phyloP scores from a whole-genome alignment of 2,113 vertebrate species.

The Pampusana beccarii region DNA sequence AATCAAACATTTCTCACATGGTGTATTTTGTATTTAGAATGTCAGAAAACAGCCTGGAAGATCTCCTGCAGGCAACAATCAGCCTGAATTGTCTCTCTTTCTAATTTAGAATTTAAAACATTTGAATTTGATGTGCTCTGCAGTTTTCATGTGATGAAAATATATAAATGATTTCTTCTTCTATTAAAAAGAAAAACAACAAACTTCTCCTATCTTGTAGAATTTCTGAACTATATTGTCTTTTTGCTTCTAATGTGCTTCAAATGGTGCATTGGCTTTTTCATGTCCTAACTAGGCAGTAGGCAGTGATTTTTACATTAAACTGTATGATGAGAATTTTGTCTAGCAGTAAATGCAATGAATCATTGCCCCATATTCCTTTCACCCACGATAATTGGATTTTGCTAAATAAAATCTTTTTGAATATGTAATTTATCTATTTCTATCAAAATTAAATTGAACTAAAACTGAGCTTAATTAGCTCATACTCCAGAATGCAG shows the following conservation, averaged over 20 bases:
- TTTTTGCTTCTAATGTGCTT: not conserved
- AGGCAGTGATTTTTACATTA: slow-evolving; percentile 32
- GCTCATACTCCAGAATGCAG: not conserved
- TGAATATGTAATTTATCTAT: slow-evolving; percentile 9
- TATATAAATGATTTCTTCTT: not conserved
- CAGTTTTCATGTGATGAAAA: not conserved
- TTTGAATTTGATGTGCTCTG: not conserved
- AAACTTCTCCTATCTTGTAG: not conserved
- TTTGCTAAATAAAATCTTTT: slow-evolving; percentile 42
- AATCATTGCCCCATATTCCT: not conserved
- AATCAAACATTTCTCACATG: slow-evolving; percentile 8
- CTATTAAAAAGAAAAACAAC: not conserved
- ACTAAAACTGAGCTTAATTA: slow-evolving; percentile 33
- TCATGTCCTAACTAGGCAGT: not conserved
- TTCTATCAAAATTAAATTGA: slow-evolving; percentile 24
- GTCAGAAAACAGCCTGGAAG: slow-evolving; percentile 27
- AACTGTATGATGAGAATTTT: not conserved
- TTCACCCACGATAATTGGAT: slow-evolving; percentile 7
- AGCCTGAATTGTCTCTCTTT: not conserved
- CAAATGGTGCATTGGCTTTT: not conserved
- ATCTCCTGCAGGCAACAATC: slow-evolving; percentile 32
- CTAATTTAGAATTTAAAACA: slow-evolving; percentile 26
- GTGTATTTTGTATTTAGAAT: slow-evolving; percentile 22
- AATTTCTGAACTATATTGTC: not conserved
- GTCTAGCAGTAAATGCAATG: not conserved